Evolutionary conservation across 2,888 invertebrate genomes (phyloP).

Genomic region (Polyploca ridens): DNA sequence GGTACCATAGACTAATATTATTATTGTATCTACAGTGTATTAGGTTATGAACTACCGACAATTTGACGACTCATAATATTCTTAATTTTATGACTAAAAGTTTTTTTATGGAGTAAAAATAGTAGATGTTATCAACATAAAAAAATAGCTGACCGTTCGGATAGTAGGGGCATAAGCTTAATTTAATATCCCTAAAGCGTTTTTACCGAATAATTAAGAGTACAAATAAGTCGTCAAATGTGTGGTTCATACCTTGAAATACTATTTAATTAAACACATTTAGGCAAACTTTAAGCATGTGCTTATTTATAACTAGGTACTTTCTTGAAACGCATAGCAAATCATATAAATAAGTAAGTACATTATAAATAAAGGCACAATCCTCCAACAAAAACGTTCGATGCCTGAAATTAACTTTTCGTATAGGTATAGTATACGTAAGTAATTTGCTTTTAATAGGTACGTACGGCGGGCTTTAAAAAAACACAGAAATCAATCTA

Average conservation of each 20-base stretch:
- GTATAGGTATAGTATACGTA: no score
- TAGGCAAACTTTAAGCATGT: not conserved
- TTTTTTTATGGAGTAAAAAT: no score
- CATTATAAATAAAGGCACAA: not conserved
- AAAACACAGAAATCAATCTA: not conserved
- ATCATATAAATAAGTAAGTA: not conserved
- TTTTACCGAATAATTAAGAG: no score
- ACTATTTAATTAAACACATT: not conserved
- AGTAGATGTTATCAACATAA: no score
- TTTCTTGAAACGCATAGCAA: not conserved
- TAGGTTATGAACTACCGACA: not conserved
- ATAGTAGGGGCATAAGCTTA: no score
- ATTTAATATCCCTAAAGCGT: no score
- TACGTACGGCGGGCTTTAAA: no score
- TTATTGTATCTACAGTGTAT: not conserved
- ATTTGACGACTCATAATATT: not conserved
- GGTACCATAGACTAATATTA: not conserved
- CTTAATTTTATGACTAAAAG: no score
- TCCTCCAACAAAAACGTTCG: not conserved
- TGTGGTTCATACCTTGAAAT: not conserved
- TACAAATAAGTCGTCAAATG: no score
- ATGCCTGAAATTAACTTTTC: not conserved
- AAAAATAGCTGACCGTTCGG: no score
- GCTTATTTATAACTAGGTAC: not conserved
- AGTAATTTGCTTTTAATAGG: no score